phyloP scores from a whole-genome alignment of 37 sponge, comb jelly and placozoan species.

The Diacarnus erythraeanus region DNA sequence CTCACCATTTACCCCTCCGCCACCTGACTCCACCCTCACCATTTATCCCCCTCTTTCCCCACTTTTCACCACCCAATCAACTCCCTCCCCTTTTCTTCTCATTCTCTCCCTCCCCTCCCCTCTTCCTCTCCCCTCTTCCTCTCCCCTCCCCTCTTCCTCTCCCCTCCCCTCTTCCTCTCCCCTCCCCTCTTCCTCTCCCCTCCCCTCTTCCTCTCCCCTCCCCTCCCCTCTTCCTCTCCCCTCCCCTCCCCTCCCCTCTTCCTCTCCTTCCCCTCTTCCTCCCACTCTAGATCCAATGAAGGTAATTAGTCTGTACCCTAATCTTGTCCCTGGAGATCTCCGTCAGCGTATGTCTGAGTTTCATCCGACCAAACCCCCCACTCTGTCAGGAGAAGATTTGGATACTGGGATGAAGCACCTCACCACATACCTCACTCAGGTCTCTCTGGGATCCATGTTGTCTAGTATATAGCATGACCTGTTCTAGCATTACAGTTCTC shows the following conservation, averaged over 20 bases:
- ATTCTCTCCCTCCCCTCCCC: background rate
- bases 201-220: too few relatives aligned
- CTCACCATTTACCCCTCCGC: background rate
- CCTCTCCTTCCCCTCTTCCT: too few relatives aligned
- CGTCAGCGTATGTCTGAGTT: slow-evolving; percentile 19
- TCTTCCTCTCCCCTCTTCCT: background rate
- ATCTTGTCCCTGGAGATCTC: slow-evolving; percentile 59
- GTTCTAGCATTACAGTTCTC: slow-evolving; percentile 4
- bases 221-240: too few relatives aligned
- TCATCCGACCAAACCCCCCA: slow-evolving; percentile 63
- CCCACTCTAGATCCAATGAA: slow-evolving; percentile 69
- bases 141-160: slow-evolving; percentile 12
- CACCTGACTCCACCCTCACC: background rate
- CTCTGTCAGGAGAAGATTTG: slow-evolving; percentile 57
- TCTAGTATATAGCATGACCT: too few relatives aligned
- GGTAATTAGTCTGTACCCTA: slow-evolving; percentile 80
- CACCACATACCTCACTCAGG: slow-evolving; percentile 68
- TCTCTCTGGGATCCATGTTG: background rate
- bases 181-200: too few relatives aligned
- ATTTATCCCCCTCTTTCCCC: background rate
- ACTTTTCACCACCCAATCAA: background rate
- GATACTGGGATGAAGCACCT: slow-evolving; percentile 56
- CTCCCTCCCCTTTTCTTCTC: background rate
- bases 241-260: too few relatives aligned
- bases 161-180: slow-evolving; percentile 6